Evolutionary conservation across 2,888 invertebrate genomes (phyloP), one percentile per base, ranked within the genome.

Genomic region (Tupiocoris notatus): DNA sequence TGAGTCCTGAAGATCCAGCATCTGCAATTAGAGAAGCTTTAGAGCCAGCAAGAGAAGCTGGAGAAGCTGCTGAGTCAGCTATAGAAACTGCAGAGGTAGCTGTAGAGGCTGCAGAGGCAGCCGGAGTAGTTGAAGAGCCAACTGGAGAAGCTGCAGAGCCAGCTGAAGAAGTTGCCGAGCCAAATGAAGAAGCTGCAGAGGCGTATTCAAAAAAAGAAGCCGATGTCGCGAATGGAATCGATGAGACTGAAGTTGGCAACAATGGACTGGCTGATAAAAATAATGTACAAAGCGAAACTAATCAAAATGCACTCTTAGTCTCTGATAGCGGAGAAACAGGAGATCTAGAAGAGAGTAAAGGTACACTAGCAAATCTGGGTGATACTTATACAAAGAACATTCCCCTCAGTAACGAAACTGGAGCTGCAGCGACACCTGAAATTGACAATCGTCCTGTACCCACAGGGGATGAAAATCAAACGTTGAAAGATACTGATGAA

Each of bases 11-110:
- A 12, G 12, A 39, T 39, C 39, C 39, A 12, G 12, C 39, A 39
- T 39, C 39, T 3, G 39, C 39, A 68, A 57, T 67, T 74, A 77
- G 77, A n/a, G n/a, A n/a, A n/a, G n/a, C n/a, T n/a, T n/a, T n/a
- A 12, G 75, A 75, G 56, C 77, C 78, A 63, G 9, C 16, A 12
- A 21, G 7, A 9, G 65, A 22, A 9, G n/a, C 20, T 65, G 58
- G 65, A 16, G 57, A 65, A 57, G 75, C 63, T 54, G 65, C 0
- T n/a, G n/a, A n/a, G n/a, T n/a, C n/a, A n/a, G n/a, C n/a, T 1
- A n/a, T n/a, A n/a, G n/a, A n/a, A n/a, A n/a, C n/a, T n/a, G n/a
- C n/a, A n/a, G n/a, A n/a, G n/a, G n/a, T n/a, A n/a, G n/a, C n/a
- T n/a, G n/a, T n/a, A n/a, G n/a, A n/a, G n/a, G n/a, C n/a, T n/a